These are phyloP conservation scores for Coptodon bakossiorum DNA, from an alignment of 2,113 vertebrate species.

Conservation along the genomic window DNA sequence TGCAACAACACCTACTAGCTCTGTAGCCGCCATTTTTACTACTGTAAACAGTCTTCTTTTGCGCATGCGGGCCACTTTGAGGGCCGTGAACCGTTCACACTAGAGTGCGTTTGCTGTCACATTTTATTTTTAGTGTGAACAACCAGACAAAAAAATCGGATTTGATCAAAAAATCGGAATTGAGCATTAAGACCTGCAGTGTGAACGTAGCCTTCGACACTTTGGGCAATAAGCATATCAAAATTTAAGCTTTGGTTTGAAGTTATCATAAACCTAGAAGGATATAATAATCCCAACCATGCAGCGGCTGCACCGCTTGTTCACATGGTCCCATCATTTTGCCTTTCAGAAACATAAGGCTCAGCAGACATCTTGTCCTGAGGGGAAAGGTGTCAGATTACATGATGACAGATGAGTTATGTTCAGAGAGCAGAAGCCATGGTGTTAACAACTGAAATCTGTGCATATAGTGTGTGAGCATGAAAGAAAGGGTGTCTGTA, in stretches of 20 bases:
- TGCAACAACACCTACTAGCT: not conserved
- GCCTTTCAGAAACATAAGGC: not conserved
- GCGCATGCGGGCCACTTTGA: accelerated
- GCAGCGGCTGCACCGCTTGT: not conserved
- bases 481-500: not conserved
- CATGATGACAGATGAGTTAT: constrained; percentile 5
- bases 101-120: not conserved
- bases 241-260: not conserved
- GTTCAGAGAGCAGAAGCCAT: not conserved
- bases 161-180: not conserved
- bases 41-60: not conserved
- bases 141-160: no score
- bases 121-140: not conserved
- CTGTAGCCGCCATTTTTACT: not conserved
- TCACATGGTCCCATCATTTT: not conserved
- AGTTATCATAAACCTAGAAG: not conserved
- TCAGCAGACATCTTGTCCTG: not conserved
- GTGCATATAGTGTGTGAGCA: not conserved
- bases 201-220: not conserved
- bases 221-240: not conserved
- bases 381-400: not conserved
- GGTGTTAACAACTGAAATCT: not conserved
- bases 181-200: not conserved
- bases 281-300: not conserved
- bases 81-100: not conserved